Base-by-base conservation (phyloP, 1,140 invertebrate genomes). In the Berghia stephanieae region DNA sequence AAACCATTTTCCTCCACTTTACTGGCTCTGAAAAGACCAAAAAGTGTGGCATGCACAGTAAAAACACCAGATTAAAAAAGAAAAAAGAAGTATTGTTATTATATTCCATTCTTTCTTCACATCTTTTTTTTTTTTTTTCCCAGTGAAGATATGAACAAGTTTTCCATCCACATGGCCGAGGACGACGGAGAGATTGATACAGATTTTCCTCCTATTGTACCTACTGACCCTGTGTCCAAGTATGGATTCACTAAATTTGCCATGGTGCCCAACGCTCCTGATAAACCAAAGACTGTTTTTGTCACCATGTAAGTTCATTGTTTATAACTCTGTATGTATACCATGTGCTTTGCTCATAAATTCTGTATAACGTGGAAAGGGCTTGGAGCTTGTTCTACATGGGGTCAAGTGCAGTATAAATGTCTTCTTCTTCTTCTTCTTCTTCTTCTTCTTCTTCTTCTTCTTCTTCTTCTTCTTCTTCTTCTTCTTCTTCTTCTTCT, bases 181-280 rank as follows among this genome's bases (percentile, higher is more conserved):
- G 97, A 98, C 86, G 96, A 98, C 89, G 97, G 97, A n/a, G 96
- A 98, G 90, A 95, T 98, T 46, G 96, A 97, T 88, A 93, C 92
- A 89, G 96, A 97, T 83, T 98, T 99, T 87, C 96, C 96, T 0
- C 94, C 94, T 82, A 91, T 99, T 3, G 96, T 98, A 87, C 92
- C 93, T 16, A 92, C 92, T 82, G 96, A 98, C 90, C 93, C 93
- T 24, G 94, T 98, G 79, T 93, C 94, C 3, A 98, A 98, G 90
- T 99, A 97, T 91, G 95, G 95, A 40, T 98, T 98, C 88, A 93
- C 92, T 10, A 94, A 94, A 83, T 90, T 98, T 43, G 96, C 96
- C n/a, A 89, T 98, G 31, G 93, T 96, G 13, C 94, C 83, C 84
- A 49, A 70, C 81, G 24, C 72, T 68, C 38, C 78, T 72, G 44